Evolutionary conservation across 64 coral and sea anemone genomes (phyloP).

Genomic region (Montipora sp.): DNA sequence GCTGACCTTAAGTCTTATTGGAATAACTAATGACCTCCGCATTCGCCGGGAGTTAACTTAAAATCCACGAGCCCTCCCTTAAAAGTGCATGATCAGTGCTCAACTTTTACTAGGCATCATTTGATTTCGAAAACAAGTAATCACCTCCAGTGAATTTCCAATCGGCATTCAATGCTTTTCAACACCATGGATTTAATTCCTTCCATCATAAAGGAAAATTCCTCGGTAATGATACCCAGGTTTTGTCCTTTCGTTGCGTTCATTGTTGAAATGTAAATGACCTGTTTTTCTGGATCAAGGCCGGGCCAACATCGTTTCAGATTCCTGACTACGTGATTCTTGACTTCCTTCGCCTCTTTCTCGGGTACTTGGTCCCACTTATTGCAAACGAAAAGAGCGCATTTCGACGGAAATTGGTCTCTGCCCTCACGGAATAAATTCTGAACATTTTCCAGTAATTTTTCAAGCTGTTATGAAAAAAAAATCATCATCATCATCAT

Average conservation of each 20-base stretch:
- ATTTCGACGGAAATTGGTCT: not conserved
- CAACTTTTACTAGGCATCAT: too few relatives aligned
- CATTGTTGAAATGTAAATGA: slow-evolving; percentile 4
- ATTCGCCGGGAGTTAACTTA: too few relatives aligned
- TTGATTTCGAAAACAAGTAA: not conserved
- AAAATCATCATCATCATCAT: too few relatives aligned
- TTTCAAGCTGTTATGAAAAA: not conserved
- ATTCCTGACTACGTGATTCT: not conserved
- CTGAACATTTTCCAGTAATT: not conserved
- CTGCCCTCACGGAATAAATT: not conserved
- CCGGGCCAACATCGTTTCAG: not conserved
- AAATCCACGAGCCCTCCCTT: too few relatives aligned
- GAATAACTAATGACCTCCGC: too few relatives aligned
- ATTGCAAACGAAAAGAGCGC: slow-evolving; percentile 24
- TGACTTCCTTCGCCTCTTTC: not conserved
- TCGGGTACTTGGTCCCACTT: slow-evolving; percentile 35
- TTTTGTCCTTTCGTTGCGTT: not conserved
- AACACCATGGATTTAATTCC: slow-evolving; percentile 14
- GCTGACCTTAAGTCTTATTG: too few relatives aligned
- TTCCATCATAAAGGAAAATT: not conserved
- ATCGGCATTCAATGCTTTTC: not conserved
- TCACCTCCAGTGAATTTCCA: slow-evolving; percentile 27
- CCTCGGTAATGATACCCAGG: not conserved
- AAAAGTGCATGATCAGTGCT: too few relatives aligned
- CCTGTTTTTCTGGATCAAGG: not conserved